These are phyloP conservation scores for Branchellion lobata DNA, from an alignment of 2,888 invertebrate species.

Conservation along the genomic window DNA sequence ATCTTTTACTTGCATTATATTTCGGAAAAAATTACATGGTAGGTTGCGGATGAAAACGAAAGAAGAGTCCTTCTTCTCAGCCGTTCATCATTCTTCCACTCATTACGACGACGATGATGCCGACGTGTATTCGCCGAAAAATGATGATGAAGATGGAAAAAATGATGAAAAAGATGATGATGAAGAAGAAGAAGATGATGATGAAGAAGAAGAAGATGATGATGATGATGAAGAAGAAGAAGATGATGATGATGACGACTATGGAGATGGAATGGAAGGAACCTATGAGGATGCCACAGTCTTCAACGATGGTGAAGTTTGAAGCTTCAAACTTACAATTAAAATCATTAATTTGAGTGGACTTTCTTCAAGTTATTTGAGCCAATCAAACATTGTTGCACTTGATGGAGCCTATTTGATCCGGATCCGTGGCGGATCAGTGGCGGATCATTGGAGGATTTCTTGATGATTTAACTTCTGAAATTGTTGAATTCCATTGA, in stretches of 20 bases:
- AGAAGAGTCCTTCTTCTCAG: neutral
- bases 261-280: neutral
- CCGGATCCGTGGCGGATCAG: too few species aligned
- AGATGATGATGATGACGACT: slow-evolving; percentile 12
- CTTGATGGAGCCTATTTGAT: too few species aligned
- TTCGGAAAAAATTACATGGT: too few species aligned
- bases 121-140: too few species aligned
- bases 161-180: neutral
- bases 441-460: too few species aligned
- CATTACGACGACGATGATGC: neutral
- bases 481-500: too few species aligned
- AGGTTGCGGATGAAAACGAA: neutral
- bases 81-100: neutral
- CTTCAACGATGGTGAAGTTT: neutral
- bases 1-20: too few species aligned
- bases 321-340: too few species aligned
- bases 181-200: neutral
- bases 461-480: too few species aligned
- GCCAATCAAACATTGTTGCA: too few species aligned
- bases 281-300: neutral
- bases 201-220: neutral
- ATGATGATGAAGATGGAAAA: neutral
- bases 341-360: too few species aligned
- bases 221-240: neutral
- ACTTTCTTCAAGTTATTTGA: too few species aligned